A percentile compares a stretch with the other conserved stretches of the same genome.
phyloP scores from a whole-genome alignment of 2,113 vertebrate genomes.

The Plestiodon gilberti region DNA sequence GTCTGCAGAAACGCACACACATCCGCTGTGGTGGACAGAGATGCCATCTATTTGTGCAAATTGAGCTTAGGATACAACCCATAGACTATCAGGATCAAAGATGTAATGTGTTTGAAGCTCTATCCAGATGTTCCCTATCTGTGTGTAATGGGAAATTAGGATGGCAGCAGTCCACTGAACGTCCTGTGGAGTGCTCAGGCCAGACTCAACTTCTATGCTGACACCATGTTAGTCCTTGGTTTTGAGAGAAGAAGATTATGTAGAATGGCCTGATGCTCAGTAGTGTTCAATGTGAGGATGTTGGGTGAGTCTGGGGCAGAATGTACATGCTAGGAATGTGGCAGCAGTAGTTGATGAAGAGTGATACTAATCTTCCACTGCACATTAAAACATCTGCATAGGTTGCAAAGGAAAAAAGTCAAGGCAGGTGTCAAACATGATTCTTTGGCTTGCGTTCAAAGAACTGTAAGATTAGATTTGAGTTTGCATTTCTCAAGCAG shows the following conservation, averaged over 20 bases:
- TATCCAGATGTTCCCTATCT: neutral
- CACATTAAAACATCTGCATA: neutral
- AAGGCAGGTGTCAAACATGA: neutral
- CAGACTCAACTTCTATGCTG: neutral
- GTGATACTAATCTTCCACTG: neutral
- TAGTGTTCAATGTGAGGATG: neutral
- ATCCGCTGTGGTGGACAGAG: too few relatives aligned
- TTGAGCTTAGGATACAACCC: too few relatives aligned
- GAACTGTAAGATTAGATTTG: too few relatives aligned
- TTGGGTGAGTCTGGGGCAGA: neutral
- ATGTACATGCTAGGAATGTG: neutral
- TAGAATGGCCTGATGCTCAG: neutral
- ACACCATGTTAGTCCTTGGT: neutral
- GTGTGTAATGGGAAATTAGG: neutral
- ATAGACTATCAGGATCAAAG: neutral
- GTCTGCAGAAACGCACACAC: too few relatives aligned
- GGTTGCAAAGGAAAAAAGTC: neutral
- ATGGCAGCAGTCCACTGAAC: neutral
- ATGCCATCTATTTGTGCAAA: too few relatives aligned
- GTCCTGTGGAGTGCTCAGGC: neutral
- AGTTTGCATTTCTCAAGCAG: too few relatives aligned
- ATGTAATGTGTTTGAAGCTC: neutral
- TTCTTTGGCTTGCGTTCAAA: neutral
- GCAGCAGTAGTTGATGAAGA: neutral
- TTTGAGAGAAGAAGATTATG: neutral